Percentiles rank a stretch among this genome's conserved stretches.
Evolutionary conservation across 1,140 invertebrate genomes (phyloP).

Genomic region (Spodoptera litura): DNA sequence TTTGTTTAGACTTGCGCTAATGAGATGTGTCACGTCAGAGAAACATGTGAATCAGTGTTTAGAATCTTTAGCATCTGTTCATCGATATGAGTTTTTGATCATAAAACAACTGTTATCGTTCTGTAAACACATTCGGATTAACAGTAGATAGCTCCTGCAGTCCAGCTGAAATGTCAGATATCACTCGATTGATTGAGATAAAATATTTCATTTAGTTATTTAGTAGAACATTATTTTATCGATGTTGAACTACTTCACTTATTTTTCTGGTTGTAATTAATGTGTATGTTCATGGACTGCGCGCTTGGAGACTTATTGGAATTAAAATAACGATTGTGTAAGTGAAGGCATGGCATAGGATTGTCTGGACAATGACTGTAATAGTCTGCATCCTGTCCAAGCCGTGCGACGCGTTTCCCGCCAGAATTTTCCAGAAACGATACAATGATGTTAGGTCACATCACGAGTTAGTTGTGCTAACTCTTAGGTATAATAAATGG

Average conservation of each 20-base stretch:
- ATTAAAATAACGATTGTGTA: constrained; percentile 56
- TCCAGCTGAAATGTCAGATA: constrained; percentile 10
- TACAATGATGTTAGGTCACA: constrained; percentile 65
- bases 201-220: constrained; percentile 22
- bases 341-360: constrained; percentile 57
- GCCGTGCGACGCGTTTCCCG: constrained; percentile 67
- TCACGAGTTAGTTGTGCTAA: constrained; percentile 55
- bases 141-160: not conserved
- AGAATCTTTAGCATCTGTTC: not conserved
- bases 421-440: constrained; percentile 81
- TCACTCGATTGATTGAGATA: constrained; percentile 42
- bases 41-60: constrained; percentile 7
- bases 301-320: constrained; percentile 36
- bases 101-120: constrained; percentile 18
- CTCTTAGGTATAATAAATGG: constrained; percentile 41
- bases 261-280: constrained; percentile 9
- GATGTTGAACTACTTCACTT: not conserved
- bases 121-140: constrained; percentile 22
- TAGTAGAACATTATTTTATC: not conserved
- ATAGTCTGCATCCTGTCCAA: constrained; percentile 74
- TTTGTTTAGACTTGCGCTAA: constrained; percentile 13
- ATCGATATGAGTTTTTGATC: not conserved
- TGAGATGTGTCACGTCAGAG: not conserved
- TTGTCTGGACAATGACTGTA: constrained; percentile 72
- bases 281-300: not conserved